phyloP scores from a whole-genome alignment of 2,888 invertebrate species.

The Leptogaster cylindrica region DNA sequence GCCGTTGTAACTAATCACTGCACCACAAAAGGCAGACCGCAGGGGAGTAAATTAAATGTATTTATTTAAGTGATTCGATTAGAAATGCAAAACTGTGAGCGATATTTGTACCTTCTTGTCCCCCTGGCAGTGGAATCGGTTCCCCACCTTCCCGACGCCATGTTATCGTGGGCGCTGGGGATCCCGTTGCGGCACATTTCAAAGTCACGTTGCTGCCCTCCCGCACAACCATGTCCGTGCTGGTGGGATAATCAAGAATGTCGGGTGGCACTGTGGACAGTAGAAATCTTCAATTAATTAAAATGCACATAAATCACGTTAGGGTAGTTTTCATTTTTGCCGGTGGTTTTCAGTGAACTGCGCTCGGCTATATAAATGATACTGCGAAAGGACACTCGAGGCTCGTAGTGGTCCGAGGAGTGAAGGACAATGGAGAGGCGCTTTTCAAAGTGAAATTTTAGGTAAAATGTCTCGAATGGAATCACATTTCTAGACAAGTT shows the following conservation, averaged over 20 bases:
- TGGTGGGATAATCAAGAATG: constrained; percentile 82
- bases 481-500: not conserved
- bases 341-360: not conserved
- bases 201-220: constrained; percentile 87
- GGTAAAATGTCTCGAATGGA: not conserved
- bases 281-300: constrained; percentile 45
- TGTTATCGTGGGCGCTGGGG: constrained; percentile 84
- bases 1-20: constrained; percentile 72
- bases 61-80: constrained; percentile 15
- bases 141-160: constrained; percentile 86
- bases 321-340: no score
- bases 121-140: constrained; percentile 72
- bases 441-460: not conserved
- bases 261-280: constrained; percentile 76
- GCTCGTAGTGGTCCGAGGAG: constrained; percentile 22
- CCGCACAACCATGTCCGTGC: constrained; percentile 82
- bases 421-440: constrained; percentile 19
- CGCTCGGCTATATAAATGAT: constrained; percentile 13
- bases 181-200: constrained; percentile 85
- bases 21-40: no score
- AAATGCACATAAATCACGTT: constrained; percentile 49
- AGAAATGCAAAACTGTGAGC: constrained; percentile 37
- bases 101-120: constrained; percentile 69
- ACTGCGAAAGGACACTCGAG: constrained; percentile 20
- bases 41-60: constrained; percentile 8